A percentile compares a stretch with the other conserved stretches of the same genome.
Evolutionary conservation across 2,797 vertebrate species (phyloP).

Genomic region (Lophius americanus): DNA sequence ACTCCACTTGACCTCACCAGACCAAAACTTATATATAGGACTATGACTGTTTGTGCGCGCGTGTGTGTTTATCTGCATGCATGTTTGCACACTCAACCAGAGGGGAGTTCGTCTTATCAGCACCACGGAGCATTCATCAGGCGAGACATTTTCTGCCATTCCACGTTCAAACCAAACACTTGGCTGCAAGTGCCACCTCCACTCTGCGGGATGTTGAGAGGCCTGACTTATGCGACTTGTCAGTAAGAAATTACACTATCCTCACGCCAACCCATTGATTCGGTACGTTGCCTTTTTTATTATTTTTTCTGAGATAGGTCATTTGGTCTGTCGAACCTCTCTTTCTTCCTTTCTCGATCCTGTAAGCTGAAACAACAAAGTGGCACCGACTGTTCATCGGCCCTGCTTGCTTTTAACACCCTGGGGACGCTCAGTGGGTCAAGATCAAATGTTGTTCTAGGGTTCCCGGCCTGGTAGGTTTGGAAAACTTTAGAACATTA

Average conservation of each 20-base stretch:
- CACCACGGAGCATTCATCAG: constrained; percentile 58
- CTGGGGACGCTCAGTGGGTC: constrained; percentile 63
- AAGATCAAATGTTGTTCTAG: constrained; percentile 67
- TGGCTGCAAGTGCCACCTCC: constrained; percentile 56
- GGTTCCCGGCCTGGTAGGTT: constrained; percentile 34
- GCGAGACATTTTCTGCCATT: constrained; percentile 68
- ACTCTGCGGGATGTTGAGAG: constrained; percentile 56
- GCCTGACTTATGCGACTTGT: constrained; percentile 67
- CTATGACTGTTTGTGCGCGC: constrained; percentile 25
- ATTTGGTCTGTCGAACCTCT: constrained; percentile 66
- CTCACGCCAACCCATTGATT: constrained; percentile 64
- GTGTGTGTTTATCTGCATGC: constrained; percentile 34
- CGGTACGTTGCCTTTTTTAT: constrained; percentile 67
- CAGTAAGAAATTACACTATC: constrained; percentile 70
- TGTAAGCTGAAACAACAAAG: constrained; percentile 79
- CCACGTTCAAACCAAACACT: constrained; percentile 69
- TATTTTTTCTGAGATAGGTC: constrained; percentile 70
- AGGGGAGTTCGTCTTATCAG: constrained; percentile 60
- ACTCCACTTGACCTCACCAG: constrained; percentile 75
- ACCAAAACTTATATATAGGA: constrained; percentile 74
- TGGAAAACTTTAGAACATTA: constrained; percentile 28
- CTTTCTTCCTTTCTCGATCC: constrained; percentile 67
- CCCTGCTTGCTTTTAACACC: constrained; percentile 69
- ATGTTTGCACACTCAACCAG: constrained; percentile 30
- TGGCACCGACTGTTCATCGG: constrained; percentile 61